Evolutionary conservation across 1,140 invertebrate species (phyloP).

Genomic region (Leptinotarsa texana): DNA sequence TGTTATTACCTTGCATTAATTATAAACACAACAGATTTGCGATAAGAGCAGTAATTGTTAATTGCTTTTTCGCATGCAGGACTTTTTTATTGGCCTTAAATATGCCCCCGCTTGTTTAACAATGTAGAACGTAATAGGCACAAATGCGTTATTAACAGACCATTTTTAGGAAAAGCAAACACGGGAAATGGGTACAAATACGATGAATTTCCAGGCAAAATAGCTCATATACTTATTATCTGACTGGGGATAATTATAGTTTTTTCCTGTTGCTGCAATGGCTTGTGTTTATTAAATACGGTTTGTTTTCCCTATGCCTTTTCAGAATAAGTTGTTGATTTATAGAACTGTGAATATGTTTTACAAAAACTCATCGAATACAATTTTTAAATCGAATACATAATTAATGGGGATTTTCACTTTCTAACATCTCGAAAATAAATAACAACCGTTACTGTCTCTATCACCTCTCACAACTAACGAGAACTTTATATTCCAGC

Average conservation of each 20-base stretch:
- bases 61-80: conserved; percentile 54
- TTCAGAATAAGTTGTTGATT: too few species aligned
- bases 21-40: conserved; percentile 54
- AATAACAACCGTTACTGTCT: too few species aligned
- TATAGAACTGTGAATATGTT: too few species aligned
- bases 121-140: conserved; percentile 40
- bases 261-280: background rate
- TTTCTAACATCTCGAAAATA: too few species aligned
- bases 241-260: background rate
- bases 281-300: background rate
- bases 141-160: conserved; percentile 35
- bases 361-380: too few species aligned
- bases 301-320: too few species aligned
- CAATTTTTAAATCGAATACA: too few species aligned
- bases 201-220: background rate
- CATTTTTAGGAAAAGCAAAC: conserved; percentile 8
- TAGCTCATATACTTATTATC: conserved; percentile 5
- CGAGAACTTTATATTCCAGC: too few species aligned
- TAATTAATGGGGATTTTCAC: too few species aligned
- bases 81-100: conserved; percentile 48
- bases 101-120: conserved; percentile 43
- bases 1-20: conserved; percentile 55
- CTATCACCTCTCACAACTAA: too few species aligned
- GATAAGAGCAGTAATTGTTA: conserved; percentile 54
- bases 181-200: conserved; percentile 9